Evolutionary conservation across 2,888 invertebrate genomes (phyloP), one percentile per base, ranked within the genome.

Genomic region (Elegia similella): DNA sequence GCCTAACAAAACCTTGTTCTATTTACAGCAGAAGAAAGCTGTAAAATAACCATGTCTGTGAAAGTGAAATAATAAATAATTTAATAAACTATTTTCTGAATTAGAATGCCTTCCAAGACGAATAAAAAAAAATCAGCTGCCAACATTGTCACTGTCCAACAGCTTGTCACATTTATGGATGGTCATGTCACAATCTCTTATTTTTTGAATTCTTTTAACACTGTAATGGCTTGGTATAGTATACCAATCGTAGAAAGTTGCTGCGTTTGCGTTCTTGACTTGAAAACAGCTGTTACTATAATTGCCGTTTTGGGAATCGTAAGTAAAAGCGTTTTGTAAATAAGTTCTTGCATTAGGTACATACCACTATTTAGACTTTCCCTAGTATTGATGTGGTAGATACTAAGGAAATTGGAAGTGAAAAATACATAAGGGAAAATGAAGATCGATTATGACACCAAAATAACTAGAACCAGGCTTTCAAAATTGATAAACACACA

Each of bases 281-380:
- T 85, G 7, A 84, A 75, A 67, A 69, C 77, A 1, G 86, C 80
- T 1, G 68, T 76, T 0, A 76, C 77, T 7, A 81, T 87, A n/a
- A 86, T 86, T 55, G 79, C 81, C 29, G 77, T 84, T 1, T 59
- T 84, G n/a, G 81, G 75, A 60, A 77, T 85, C 62, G 86, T 84
- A 62, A 76, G 83, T 76, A 58, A 42, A 38, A 12, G n/a, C 1
- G 0, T 12, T 38, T 12, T 10, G 38, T 38, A 3, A 23, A 23
- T 2, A 5, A 5, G 2, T 23, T 23, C 23, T 23, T 2, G 23
- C 5, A 23, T 3, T 5, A 23, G 2, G 5, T 23, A 23, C 23
- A 2, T 23, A 23, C 23, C 23, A 23, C 23, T 23, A 23, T 23
- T 2, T 23, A 5, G 23, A 23, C 23, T 23, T 23, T 2, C 2